phyloP scores from a whole-genome alignment of 2,797 vertebrate species.

The Neopelma chrysocephalum region DNA sequence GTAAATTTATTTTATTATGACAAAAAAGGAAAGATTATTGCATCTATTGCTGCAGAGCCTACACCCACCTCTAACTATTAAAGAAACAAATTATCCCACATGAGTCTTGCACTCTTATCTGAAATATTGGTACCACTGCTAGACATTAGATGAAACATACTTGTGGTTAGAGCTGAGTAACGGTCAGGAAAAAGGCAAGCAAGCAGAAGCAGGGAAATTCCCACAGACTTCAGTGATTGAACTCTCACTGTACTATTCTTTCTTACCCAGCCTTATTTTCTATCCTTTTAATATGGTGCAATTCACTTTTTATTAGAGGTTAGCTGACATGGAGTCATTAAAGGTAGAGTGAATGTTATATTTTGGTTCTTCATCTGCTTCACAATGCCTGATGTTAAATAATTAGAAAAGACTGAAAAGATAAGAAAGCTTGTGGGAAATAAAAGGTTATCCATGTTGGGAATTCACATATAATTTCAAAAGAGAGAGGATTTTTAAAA shows the following conservation, averaged over 20 bases:
- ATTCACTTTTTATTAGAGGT: background rate
- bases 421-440: background rate
- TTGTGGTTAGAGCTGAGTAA: background rate
- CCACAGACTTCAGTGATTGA: background rate
- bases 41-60: background rate
- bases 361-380: background rate
- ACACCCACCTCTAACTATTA: background rate
- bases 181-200: background rate
- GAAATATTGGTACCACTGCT: background rate
- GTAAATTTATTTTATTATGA: background rate
- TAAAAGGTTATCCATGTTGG: background rate
- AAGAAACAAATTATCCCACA: background rate
- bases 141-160: background rate
- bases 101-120: background rate
- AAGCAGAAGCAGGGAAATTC: background rate
- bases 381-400: background rate
- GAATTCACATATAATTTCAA: background rate
- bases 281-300: background rate
- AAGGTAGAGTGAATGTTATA: background rate
- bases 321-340: background rate
- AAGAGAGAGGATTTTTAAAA: background rate
- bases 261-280: background rate
- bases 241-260: background rate
- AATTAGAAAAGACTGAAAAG: background rate
- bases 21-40: background rate